Conservation (phyloP, 1,140 invertebrate species). For the Lutraria rhynchaena region DNA sequence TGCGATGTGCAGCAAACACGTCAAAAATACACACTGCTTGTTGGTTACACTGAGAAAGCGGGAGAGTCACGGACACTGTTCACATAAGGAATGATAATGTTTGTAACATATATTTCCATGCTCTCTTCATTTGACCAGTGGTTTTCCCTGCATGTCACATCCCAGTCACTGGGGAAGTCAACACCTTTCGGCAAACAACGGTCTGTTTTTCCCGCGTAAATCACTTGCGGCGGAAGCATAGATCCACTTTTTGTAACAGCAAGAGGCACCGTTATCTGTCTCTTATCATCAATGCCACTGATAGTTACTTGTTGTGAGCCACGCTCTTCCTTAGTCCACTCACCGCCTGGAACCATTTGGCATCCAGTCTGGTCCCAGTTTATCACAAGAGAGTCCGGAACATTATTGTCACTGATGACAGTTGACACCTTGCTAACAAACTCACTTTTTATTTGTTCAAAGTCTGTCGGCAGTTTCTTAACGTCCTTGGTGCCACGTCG, state of each 20-base stretch:
- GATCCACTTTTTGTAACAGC: neutral
- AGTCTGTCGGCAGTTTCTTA: conserved; percentile 57
- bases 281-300: conserved; percentile 34
- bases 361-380: conserved; percentile 41
- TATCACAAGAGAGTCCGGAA: conserved; percentile 23
- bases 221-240: conserved; percentile 20
- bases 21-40: conserved; percentile 5
- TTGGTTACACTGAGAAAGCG: conserved; percentile 12
- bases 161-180: conserved; percentile 10
- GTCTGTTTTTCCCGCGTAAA: conserved; percentile 46
- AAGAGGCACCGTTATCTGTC: conserved; percentile 17
- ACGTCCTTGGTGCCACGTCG: conserved; percentile 59
- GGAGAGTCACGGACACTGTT: conserved; percentile 18
- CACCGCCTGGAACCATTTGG: conserved; percentile 29
- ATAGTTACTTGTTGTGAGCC: conserved; percentile 24
- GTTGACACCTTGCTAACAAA: conserved; percentile 33
- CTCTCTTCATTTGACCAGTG: conserved; percentile 21
- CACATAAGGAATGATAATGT: conserved; percentile 17
- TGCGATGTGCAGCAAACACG: neutral
- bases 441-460: conserved; percentile 56
- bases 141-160: conserved; percentile 13
- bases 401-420: conserved; percentile 17
- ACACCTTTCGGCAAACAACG: conserved; percentile 26
- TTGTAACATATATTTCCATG: neutral
- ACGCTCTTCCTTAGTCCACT: conserved; percentile 44